Percentiles rank a stretch among this genome's conserved stretches.
These are phyloP conservation scores for Macrophya alboannulata DNA, from an alignment of 2,888 invertebrate species.

Conservation along the genomic window DNA sequence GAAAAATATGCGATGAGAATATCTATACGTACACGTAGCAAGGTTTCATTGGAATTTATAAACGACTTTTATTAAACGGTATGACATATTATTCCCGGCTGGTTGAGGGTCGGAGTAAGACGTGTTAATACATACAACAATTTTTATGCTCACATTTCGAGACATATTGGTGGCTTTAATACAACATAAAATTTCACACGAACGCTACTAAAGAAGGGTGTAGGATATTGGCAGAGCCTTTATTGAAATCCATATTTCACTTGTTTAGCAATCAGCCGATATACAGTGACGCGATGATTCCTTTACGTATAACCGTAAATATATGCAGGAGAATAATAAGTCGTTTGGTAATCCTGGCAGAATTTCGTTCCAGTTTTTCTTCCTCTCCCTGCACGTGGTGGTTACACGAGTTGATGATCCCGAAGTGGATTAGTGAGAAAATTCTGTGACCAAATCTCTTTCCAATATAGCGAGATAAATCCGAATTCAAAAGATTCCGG, in stretches of 20 bases:
- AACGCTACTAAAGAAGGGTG: slow-evolving; percentile 56
- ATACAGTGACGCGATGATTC: slow-evolving; percentile 27
- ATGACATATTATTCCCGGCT: slow-evolving; percentile 44
- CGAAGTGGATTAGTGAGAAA: background rate
- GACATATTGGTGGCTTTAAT: slow-evolving; percentile 75
- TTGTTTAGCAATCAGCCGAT: slow-evolving; percentile 68
- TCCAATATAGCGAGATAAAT: slow-evolving; percentile 10
- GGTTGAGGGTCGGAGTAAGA: slow-evolving; percentile 46
- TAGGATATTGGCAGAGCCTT: slow-evolving; percentile 69
- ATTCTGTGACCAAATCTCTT: slow-evolving; percentile 27
- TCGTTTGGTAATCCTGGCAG: slow-evolving; percentile 4
- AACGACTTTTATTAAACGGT: slow-evolving; percentile 55
- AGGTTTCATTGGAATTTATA: slow-evolving; percentile 43
- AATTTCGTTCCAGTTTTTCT: background rate
- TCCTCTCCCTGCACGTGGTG: background rate
- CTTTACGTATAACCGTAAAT: background rate
- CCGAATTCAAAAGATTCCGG: background rate
- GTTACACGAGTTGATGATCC: slow-evolving; percentile 19
- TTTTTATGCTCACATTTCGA: slow-evolving; percentile 71
- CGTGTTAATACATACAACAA: slow-evolving; percentile 74
- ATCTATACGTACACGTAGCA: background rate
- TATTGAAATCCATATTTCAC: slow-evolving; percentile 78
- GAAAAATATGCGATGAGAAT: background rate
- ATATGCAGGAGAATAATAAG: background rate
- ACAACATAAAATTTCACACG: slow-evolving; percentile 73